Conservation (phyloP, 2,888 invertebrate genomes). For the Drosophila meridiana region DNA sequence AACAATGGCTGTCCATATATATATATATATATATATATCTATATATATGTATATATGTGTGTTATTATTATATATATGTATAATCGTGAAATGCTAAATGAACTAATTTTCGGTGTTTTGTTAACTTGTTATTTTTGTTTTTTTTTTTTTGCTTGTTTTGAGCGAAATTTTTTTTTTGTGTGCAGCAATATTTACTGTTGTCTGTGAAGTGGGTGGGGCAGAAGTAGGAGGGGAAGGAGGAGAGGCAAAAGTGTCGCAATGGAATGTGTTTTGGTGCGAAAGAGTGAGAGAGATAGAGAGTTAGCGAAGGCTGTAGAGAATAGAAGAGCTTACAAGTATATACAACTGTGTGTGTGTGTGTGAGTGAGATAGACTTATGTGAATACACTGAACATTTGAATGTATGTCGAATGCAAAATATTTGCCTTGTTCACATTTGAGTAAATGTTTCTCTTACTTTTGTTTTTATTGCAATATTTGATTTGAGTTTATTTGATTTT, state of each 20-base stretch:
- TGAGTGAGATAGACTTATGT: background rate
- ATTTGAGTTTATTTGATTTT: constrained; percentile 56
- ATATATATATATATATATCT: background rate
- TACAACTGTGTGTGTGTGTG: constrained; percentile 28
- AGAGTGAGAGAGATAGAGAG: background rate
- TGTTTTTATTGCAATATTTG: constrained; percentile 8
- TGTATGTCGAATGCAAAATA: constrained; percentile 49
- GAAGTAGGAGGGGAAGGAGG: background rate
- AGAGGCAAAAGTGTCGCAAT: constrained; percentile 17
- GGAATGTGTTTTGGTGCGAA: constrained; percentile 31
- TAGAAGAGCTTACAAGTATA: constrained; percentile 20
- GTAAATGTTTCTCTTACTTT: constrained; percentile 25
- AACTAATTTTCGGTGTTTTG: constrained; percentile 50
- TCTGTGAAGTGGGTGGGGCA: background rate
- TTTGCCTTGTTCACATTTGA: constrained; percentile 38
- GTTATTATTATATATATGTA: background rate
- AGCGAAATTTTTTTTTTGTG: constrained; percentile 29
- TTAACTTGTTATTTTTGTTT: constrained; percentile 34
- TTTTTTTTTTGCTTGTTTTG: constrained; percentile 11
- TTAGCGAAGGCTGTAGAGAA: constrained; percentile 1
- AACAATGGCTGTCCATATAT: constrained; percentile 33
- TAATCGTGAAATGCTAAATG: constrained; percentile 34
- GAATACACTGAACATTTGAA: constrained; percentile 6
- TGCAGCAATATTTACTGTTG: constrained; percentile 24
- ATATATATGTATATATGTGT: no score